phyloP scores from a whole-genome alignment of 2,888 invertebrate species.

The Ferrisia virgata region DNA sequence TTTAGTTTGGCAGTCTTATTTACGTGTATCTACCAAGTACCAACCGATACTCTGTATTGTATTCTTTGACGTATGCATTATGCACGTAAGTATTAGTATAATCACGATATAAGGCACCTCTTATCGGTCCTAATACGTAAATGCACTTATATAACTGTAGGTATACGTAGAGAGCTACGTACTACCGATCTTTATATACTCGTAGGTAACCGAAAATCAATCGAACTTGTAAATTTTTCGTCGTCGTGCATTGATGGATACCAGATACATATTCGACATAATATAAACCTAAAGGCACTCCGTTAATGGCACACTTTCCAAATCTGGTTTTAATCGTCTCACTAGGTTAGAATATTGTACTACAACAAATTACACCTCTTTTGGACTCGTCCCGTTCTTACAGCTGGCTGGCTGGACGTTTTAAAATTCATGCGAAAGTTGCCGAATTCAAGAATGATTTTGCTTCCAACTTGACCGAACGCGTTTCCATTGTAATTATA shows the following conservation, averaged over 20 bases:
- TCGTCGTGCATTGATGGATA: background rate
- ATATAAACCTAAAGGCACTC: background rate
- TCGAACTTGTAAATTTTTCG: background rate
- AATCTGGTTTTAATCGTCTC: constrained; percentile 28
- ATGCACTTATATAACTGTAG: background rate
- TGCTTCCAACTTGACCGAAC: background rate
- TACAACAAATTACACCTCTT: constrained; percentile 2
- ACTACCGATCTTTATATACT: background rate
- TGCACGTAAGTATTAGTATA: background rate
- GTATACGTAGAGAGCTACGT: no score
- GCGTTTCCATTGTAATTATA: background rate
- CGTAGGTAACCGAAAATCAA: background rate
- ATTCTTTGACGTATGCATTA: background rate
- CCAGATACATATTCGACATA: background rate
- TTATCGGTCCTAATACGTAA: background rate
- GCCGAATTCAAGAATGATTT: background rate
- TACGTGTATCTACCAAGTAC: background rate
- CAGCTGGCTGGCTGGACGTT: background rate
- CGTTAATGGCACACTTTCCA: constrained; percentile 17
- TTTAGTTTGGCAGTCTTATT: background rate
- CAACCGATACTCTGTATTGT: background rate
- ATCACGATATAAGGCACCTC: constrained; percentile 1
- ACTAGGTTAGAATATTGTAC: constrained; percentile 9
- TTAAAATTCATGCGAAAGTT: constrained; percentile 3
- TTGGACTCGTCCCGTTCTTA: background rate